phyloP scores from a whole-genome alignment of 2,888 invertebrate species.

The Cordylochernes scorpioides region DNA sequence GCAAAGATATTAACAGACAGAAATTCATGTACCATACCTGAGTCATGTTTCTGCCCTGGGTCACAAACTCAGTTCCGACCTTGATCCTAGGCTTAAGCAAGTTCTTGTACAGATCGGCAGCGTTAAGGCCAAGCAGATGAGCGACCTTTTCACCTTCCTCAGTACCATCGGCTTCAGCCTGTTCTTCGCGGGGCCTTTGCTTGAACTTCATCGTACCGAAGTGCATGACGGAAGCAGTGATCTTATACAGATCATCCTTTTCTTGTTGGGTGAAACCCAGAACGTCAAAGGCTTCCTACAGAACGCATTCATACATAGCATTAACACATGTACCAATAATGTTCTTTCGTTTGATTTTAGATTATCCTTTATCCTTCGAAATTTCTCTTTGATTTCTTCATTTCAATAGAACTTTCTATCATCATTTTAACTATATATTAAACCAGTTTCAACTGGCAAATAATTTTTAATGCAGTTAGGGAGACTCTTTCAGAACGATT shows the following conservation, averaged over 20 bases:
- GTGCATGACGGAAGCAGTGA: conserved; percentile 95
- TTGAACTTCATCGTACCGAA: conserved; percentile 99
- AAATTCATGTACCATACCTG: conserved; percentile 22
- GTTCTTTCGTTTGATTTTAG: too few species aligned
- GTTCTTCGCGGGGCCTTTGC: conserved; percentile 99
- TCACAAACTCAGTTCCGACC: conserved; percentile 97
- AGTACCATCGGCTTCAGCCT: conserved; percentile 86
- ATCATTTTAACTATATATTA: too few species aligned
- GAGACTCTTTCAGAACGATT: too few species aligned
- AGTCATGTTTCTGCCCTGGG: conserved; percentile 92
- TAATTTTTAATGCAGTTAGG: too few species aligned
- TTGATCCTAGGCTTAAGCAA: conserved; percentile 92
- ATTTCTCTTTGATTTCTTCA: too few species aligned
- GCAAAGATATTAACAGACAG: not conserved
- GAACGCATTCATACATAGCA: too few species aligned
- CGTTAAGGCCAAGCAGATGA: conserved; percentile 66
- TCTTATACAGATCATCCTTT: conserved; percentile 87
- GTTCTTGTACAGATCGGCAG: conserved; percentile 66
- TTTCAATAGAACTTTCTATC: too few species aligned
- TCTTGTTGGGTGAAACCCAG: conserved; percentile 92
- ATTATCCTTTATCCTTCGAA: too few species aligned
- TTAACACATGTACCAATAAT: too few species aligned
- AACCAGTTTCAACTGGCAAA: too few species aligned
- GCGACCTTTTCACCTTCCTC: conserved; percentile 82
- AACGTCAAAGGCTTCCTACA: conserved; percentile 98